A percentile compares a stretch with the other conserved stretches of the same genome.
Conservation (phyloP, 2,113 vertebrate genomes). For the Aegotheles bennettii region DNA sequence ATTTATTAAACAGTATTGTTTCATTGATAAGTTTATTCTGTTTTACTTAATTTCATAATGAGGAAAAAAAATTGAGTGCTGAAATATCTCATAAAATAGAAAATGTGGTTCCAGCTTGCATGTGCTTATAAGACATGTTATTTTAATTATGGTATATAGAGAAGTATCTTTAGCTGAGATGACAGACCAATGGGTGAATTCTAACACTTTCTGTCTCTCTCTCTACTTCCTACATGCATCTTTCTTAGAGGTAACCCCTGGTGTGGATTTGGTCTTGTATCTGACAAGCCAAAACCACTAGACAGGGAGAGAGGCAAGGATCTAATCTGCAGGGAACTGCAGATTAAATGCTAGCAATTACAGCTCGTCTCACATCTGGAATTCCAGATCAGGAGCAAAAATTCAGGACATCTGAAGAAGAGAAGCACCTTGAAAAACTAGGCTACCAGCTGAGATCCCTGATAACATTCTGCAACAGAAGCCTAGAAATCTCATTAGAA, state of each 20-base stretch:
- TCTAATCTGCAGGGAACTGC: no score
- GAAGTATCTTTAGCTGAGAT: not conserved
- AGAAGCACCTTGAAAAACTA: not conserved
- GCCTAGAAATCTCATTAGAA: slow-evolving; percentile 49
- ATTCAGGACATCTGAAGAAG: not conserved
- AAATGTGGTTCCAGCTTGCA: not conserved
- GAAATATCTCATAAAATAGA: not conserved
- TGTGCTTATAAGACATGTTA: slow-evolving; percentile 4
- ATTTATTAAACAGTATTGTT: not conserved
- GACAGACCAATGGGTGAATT: not conserved
- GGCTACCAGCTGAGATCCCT: not conserved
- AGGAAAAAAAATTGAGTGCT: not conserved
- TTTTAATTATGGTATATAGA: not conserved
- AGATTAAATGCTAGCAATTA: not conserved
- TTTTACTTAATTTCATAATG: not conserved
- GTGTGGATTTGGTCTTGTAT: not conserved
- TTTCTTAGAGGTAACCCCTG: not conserved
- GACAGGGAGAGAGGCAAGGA: not conserved
- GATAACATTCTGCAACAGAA: not conserved
- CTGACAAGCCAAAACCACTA: not conserved
- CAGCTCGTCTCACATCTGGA: not conserved
- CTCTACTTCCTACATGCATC: not conserved
- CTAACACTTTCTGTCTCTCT: not conserved
- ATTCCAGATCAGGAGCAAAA: not conserved
- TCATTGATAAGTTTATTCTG: not conserved